These are phyloP conservation scores for Rhaphigaster nebulosa DNA, from an alignment of 2,888 invertebrate genomes.

Conservation along the genomic window DNA sequence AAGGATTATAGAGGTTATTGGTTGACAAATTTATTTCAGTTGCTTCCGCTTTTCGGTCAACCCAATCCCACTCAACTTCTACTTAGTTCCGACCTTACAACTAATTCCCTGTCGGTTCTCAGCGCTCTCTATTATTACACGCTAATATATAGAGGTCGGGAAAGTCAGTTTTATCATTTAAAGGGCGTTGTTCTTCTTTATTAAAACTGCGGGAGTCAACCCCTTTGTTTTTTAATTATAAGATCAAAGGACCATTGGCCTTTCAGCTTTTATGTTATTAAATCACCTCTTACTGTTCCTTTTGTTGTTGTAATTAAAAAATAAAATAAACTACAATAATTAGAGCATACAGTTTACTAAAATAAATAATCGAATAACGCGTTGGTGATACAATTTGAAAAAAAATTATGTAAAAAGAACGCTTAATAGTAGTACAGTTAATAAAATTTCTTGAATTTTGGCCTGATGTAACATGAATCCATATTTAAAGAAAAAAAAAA, in stretches of 20 bases:
- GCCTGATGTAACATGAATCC: too few relatives aligned
- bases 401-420: too few relatives aligned
- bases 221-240: background rate
- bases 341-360: background rate
- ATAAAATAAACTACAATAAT: background rate
- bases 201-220: background rate
- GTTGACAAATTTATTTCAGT: constrained; percentile 43
- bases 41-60: constrained; percentile 1
- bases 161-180: constrained; percentile 13
- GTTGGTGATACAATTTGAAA: too few relatives aligned
- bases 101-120: background rate
- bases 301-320: background rate
- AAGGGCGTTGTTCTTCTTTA: background rate
- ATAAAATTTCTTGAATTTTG: too few relatives aligned
- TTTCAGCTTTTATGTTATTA: background rate
- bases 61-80: background rate
- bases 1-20: constrained; percentile 37
- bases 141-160: background rate
- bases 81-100: background rate
- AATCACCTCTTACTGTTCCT: background rate
- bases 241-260: background rate
- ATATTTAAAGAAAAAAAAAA: too few relatives aligned
- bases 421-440: too few relatives aligned
- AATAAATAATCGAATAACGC: background rate
- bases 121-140: background rate